Conservation (phyloP, 2,797 vertebrate species). For the Lutjanus campechanus region DNA sequence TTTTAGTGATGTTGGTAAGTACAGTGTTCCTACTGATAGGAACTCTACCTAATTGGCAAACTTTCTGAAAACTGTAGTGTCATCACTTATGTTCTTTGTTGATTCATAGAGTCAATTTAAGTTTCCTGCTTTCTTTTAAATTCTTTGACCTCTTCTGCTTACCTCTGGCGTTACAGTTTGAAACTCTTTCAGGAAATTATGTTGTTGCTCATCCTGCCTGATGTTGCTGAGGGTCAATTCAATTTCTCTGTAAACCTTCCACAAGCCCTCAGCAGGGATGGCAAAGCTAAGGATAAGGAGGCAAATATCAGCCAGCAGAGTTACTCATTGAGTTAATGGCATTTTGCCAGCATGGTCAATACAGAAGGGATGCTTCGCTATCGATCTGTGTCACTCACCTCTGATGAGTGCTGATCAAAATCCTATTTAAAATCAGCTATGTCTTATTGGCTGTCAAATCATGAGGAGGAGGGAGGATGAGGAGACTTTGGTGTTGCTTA, state of each 20-base stretch:
- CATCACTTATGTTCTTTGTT: conserved; percentile 2
- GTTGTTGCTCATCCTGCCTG: conserved; percentile 37
- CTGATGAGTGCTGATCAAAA: conserved; percentile 72
- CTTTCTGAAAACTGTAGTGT: background rate
- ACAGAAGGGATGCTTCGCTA: conserved; percentile 42
- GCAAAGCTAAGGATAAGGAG: conserved; percentile 41
- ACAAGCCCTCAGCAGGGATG: conserved; percentile 19
- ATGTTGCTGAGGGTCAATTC: conserved; percentile 50
- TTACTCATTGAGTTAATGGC: conserved; percentile 63
- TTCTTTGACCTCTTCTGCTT: conserved; percentile 21
- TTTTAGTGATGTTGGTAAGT: background rate
- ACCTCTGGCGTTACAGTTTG: conserved; percentile 10
- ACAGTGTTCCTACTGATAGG: background rate
- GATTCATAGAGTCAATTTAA: conserved; percentile 35
- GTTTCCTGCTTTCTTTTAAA: conserved; percentile 12
- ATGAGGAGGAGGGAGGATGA: conserved; percentile 6
- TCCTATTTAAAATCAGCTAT: conserved; percentile 61
- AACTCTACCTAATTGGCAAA: background rate
- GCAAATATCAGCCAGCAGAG: conserved; percentile 43
- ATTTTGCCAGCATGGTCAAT: conserved; percentile 62
- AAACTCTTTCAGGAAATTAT: conserved; percentile 38
- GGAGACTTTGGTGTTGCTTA: conserved; percentile 22
- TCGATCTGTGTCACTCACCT: conserved; percentile 67
- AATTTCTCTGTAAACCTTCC: conserved; percentile 41
- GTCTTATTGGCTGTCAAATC: conserved; percentile 49